Evolutionary conservation across 2,888 invertebrate genomes (phyloP).

Genomic region (Drosophila tanythrix): DNA sequence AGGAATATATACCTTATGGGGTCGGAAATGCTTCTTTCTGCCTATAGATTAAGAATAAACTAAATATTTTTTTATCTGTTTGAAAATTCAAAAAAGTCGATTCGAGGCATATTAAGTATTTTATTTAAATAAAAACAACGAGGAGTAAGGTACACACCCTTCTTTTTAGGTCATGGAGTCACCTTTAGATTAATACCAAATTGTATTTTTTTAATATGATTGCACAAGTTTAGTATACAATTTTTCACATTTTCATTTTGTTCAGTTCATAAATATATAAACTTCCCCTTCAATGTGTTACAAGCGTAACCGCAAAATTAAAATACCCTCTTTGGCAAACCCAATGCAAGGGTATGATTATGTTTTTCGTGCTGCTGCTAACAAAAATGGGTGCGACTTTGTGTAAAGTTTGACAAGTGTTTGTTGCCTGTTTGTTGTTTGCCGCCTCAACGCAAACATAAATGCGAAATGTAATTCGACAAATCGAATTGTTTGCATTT

Average conservation of each 20-base stretch:
- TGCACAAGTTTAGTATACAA: neutral
- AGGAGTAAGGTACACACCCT: neutral
- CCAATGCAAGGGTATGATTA: neutral
- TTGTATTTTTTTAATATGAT: neutral
- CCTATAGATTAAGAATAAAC: neutral
- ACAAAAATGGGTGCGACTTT: constrained; percentile 23
- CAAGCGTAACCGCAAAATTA: neutral
- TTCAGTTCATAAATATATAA: constrained; percentile 6
- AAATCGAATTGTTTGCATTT: constrained; percentile 44
- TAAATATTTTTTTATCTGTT: neutral
- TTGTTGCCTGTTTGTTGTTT: constrained; percentile 34
- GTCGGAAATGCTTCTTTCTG: neutral
- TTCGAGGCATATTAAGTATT: neutral
- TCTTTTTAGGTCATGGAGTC: neutral
- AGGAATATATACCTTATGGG: neutral
- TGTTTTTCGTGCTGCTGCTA: neutral
- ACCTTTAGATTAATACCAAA: neutral
- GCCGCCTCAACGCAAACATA: constrained; percentile 27
- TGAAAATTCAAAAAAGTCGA: neutral
- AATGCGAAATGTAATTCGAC: constrained; percentile 23
- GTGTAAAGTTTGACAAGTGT: constrained; percentile 32
- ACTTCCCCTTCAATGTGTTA: neutral
- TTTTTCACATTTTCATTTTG: neutral
- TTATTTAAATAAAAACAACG: neutral
- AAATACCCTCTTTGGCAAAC: neutral